Conservation (phyloP, 2,113 vertebrate genomes). For the Camelus dromedarius region DNA sequence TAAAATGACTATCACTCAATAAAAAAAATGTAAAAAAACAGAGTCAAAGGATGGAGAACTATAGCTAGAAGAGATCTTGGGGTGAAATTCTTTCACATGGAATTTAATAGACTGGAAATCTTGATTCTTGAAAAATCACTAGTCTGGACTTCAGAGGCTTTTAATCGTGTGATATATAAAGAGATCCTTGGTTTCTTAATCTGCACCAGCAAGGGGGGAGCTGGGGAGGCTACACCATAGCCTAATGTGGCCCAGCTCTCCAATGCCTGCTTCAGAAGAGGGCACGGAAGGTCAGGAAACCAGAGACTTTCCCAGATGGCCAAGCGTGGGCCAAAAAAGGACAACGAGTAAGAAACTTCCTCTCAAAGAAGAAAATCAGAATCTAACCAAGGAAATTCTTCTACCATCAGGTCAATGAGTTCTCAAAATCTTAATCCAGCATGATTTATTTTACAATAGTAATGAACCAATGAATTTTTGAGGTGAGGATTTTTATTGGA, state of each 20-base stretch:
- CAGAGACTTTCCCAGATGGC: not conserved
- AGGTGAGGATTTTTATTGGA: not conserved
- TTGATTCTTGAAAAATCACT: conserved; percentile 19
- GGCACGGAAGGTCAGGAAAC: not conserved
- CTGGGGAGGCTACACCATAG: not conserved
- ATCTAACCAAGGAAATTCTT: not conserved
- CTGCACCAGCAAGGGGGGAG: not conserved
- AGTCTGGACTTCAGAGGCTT: not conserved
- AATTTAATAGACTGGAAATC: not conserved
- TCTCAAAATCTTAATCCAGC: not conserved
- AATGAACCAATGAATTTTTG: not conserved
- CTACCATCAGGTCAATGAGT: not conserved
- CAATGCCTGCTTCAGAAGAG: not conserved
- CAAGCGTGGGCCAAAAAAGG: not conserved
- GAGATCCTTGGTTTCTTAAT: not conserved
- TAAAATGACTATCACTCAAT: too few relatives aligned
- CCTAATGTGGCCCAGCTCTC: not conserved
- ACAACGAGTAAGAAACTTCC: not conserved
- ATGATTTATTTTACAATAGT: not conserved
- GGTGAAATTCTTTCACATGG: not conserved
- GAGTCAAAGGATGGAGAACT: not conserved
- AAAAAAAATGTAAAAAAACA: too few relatives aligned
- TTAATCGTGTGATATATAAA: not conserved
- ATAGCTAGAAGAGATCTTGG: not conserved
- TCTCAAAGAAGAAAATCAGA: not conserved